These are phyloP conservation scores for Lates japonicus DNA, from an alignment of 2,797 vertebrate genomes.

Conservation along the genomic window DNA sequence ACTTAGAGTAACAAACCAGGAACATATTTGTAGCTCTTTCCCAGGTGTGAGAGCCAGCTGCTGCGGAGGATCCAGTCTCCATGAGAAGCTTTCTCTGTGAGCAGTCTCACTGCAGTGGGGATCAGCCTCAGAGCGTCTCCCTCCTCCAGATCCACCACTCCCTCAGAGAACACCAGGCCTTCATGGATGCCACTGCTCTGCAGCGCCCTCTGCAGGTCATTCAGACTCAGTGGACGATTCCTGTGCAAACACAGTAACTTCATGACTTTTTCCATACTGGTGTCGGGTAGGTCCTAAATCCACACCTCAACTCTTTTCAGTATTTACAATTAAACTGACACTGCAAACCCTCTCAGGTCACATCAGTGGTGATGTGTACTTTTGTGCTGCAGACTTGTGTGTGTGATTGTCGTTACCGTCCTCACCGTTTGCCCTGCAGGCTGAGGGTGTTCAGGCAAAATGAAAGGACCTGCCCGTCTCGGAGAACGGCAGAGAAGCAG, in stretches of 20 bases:
- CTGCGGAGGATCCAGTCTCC: constrained; percentile 95
- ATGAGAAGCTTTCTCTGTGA: constrained; percentile 93
- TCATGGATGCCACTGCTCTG: constrained; percentile 87
- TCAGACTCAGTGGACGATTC: constrained; percentile 89
- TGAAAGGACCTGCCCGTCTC: constrained; percentile 93
- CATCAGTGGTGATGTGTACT: not conserved
- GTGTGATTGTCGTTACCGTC: not conserved
- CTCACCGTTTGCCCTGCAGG: constrained; percentile 90
- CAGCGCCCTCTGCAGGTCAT: constrained; percentile 90
- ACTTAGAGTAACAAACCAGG: constrained; percentile 74
- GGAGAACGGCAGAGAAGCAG: constrained; percentile 89
- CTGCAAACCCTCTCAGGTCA: not conserved
- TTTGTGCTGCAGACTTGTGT: not conserved
- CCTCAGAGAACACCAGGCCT: constrained; percentile 84
- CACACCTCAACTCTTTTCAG: not conserved
- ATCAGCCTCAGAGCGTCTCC: constrained; percentile 88
- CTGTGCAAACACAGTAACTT: constrained; percentile 76
- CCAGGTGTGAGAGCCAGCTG: constrained; percentile 92
- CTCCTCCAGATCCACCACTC: constrained; percentile 80
- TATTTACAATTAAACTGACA: too few species aligned
- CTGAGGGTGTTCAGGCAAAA: constrained; percentile 93
- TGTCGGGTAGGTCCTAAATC: not conserved
- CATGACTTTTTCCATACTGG: not conserved
- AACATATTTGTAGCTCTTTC: constrained; percentile 84
- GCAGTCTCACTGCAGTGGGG: constrained; percentile 88